Evolutionary conservation across 2,888 invertebrate genomes (phyloP).

Genomic region (Lutraria lutraria): DNA sequence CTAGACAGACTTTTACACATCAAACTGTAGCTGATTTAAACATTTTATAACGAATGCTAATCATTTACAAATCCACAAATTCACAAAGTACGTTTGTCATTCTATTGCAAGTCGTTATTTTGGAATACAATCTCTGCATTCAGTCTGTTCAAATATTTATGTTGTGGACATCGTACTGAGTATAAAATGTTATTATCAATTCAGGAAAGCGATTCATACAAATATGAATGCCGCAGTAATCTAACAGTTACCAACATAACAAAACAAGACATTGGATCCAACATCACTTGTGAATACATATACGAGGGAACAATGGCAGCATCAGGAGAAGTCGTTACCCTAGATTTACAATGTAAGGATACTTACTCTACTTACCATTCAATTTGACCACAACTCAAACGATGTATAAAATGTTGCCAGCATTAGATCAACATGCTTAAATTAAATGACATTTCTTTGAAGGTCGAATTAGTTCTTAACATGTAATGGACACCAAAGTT

Average conservation of each 20-base stretch:
- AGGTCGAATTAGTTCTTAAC: no score
- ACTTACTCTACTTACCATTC: neutral
- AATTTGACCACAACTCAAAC: no score
- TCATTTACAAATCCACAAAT: neutral
- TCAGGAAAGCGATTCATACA: no score
- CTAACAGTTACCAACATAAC: neutral
- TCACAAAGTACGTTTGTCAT: neutral
- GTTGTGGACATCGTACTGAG: neutral
- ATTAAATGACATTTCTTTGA: no score
- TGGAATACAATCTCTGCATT: neutral
- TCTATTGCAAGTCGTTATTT: neutral
- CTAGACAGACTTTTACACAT: no score
- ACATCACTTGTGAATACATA: neutral
- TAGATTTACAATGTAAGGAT: no score
- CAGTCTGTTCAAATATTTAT: neutral
- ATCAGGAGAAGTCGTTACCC: neutral
- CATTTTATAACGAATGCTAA: no score
- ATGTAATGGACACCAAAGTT: no score
- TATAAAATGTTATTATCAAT: neutral
- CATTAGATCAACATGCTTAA: no score
- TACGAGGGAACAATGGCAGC: neutral
- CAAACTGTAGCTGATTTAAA: no score
- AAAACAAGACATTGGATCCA: slow-evolving; percentile 11
- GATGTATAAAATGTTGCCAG: no score
- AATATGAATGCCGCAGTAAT: no score